These are phyloP conservation scores for Chloromyia formosa DNA, from an alignment of 2,888 invertebrate genomes.

Conservation along the genomic window DNA sequence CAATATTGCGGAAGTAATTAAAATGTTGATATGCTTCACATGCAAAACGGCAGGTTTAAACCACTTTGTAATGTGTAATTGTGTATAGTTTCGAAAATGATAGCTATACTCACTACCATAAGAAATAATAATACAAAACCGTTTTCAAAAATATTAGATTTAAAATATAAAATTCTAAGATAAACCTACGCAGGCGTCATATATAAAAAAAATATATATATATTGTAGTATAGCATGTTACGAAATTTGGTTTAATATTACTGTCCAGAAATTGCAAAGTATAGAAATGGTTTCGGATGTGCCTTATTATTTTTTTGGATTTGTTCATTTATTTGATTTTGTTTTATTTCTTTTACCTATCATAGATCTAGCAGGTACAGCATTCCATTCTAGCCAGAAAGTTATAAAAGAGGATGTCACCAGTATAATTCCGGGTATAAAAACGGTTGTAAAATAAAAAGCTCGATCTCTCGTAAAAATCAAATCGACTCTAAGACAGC, in stretches of 20 bases:
- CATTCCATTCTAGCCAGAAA: conserved; percentile 98
- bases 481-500: conserved; percentile 92
- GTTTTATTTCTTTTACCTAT: conserved; percentile 71
- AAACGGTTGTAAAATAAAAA: conserved; percentile 96
- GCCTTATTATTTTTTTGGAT: conserved; percentile 42
- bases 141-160: neutral
- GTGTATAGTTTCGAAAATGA: neutral
- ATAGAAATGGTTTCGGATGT: conserved; percentile 23
- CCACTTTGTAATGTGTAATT: conserved; percentile 22
- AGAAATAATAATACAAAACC: neutral
- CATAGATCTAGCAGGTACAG: conserved; percentile 95
- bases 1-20: conserved; percentile 6
- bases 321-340: conserved; percentile 59
- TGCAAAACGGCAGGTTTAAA: conserved; percentile 28
- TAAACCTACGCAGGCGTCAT: conserved; percentile 46
- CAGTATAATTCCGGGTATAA: conserved; percentile 95
- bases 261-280: conserved; percentile 27
- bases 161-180: conserved; percentile 32
- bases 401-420: conserved; percentile 97
- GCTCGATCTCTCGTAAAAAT: conserved; percentile 95
- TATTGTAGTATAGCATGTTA: conserved; percentile 27
- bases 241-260: conserved; percentile 5
- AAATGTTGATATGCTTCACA: conserved; percentile 15
- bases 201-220: conserved; percentile 11
- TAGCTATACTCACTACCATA: neutral